Evolutionary conservation across 2,888 invertebrate species (phyloP).

Genomic region (Metellina segmentata): DNA sequence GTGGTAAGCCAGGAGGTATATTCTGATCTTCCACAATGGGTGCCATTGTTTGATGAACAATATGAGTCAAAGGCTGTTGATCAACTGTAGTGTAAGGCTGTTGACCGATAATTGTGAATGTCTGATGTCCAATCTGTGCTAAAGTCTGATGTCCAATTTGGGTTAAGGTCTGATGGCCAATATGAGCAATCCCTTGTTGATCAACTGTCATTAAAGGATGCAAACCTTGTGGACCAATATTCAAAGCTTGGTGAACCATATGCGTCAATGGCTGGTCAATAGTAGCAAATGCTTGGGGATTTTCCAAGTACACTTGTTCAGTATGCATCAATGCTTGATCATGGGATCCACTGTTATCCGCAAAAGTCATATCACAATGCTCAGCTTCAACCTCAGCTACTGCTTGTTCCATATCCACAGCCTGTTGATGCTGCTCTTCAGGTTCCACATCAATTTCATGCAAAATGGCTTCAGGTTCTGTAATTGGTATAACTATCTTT

Average conservation of each 20-base stretch:
- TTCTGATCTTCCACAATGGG: slow-evolving; percentile 64
- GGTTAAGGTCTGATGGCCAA: slow-evolving; percentile 60
- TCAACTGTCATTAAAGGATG: slow-evolving; percentile 66
- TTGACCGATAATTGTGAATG: slow-evolving; percentile 73
- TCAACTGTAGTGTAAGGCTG: slow-evolving; percentile 72
- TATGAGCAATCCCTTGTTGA: slow-evolving; percentile 62
- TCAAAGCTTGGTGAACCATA: slow-evolving; percentile 69
- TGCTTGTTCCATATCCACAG: slow-evolving; percentile 28
- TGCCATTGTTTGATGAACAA: slow-evolving; percentile 66
- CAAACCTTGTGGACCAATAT: slow-evolving; percentile 60
- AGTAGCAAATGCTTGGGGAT: slow-evolving; percentile 63
- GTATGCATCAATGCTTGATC: slow-evolving; percentile 65
- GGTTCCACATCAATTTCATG: slow-evolving; percentile 6
- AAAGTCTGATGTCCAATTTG: slow-evolving; percentile 69
- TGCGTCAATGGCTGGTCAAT: slow-evolving; percentile 71
- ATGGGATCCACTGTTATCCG: slow-evolving; percentile 72
- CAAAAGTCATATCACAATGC: slow-evolving; percentile 68
- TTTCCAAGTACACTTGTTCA: slow-evolving; percentile 70
- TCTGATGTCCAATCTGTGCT: slow-evolving; percentile 70
- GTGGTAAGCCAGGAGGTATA: slow-evolving; percentile 64
- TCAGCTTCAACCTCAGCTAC: slow-evolving; percentile 40
- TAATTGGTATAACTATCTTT: slow-evolving; percentile 17
- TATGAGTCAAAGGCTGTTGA: slow-evolving; percentile 67
- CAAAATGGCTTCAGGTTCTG: slow-evolving; percentile 40
- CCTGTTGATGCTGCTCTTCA: slow-evolving; percentile 35